Base-by-base conservation (phyloP, 1,140 invertebrate species). In the Lordiphosa clarofinis region DNA sequence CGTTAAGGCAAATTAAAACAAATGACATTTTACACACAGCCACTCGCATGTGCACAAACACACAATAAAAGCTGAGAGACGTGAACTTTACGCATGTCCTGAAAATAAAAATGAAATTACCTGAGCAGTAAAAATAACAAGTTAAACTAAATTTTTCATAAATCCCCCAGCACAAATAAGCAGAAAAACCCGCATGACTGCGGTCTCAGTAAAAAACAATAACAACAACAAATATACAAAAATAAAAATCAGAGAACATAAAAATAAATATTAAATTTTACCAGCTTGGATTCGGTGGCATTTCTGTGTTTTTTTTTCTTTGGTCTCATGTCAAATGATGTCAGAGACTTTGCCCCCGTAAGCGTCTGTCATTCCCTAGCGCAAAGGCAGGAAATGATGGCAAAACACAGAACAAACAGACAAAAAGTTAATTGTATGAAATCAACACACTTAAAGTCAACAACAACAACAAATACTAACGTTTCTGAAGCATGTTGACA, bases 371-470 rank as follows among this genome's bases (percentile, higher is more conserved):
- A 8, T 12, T 4, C 43, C 7, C 10, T 11, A 21, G n/a, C 6
- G 12, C 48, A 31, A 38, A 62, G 53, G 12, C 66, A 49, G 70
- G 61, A 79, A 79, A 81, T 79, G 69, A 71, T 69, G 59, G 42
- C 50, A 48, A 58, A 60, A 72, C 56, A 75, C 62, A 72, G 73
- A 54, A 64, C 67, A 76, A 84, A 82, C 78, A 65, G 68, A 67
- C 76, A 72, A 82, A 84, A 82, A 82, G 78, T 84, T 84, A 82
- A 84, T 84, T 82, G 78, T 84, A 82, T 82, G 78, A 84, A 82
- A 84, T 82, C 78, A 82, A 78, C 78, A 84, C 64, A 73, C 68
- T 84, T 84, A 63, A 73, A 78, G 78, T 84, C 78, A 82, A 84
- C 69, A 84, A 60, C 70, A 64, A 59, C 55, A 64, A 54, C 64